These are phyloP conservation scores for Aldrovandia affinis DNA, from an alignment of 2,797 vertebrate species.

Conservation along the genomic window DNA sequence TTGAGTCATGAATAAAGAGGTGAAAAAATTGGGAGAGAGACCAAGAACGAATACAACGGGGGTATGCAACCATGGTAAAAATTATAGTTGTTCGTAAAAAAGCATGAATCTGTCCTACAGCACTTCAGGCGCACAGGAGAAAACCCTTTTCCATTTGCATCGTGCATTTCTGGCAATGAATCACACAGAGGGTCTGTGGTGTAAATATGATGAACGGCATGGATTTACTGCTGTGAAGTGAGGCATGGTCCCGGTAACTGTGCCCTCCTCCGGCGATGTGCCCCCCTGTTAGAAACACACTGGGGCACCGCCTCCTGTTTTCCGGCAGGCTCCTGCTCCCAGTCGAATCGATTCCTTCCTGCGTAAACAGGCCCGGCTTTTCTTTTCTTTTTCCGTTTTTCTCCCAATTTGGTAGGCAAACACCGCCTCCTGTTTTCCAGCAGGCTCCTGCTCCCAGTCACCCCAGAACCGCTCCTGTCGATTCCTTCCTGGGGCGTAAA, in stretches of 20 bases:
- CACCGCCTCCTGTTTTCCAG: too few species aligned
- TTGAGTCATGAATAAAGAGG: neutral
- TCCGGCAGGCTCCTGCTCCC: neutral
- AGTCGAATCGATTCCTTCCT: neutral
- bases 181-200: constrained; percentile 9
- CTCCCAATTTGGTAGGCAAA: too few species aligned
- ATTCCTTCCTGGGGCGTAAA: too few species aligned
- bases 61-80: neutral
- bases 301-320: neutral
- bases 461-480: too few species aligned
- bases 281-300: neutral
- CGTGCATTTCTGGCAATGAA: neutral
- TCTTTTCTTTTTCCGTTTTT: too few species aligned
- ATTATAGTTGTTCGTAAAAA: constrained; percentile 7
- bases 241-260: constrained; percentile 5
- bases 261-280: neutral
- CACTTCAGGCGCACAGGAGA: constrained; percentile 5
- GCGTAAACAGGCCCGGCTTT: neutral
- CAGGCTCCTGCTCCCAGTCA: too few species aligned
- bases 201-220: constrained; percentile 17
- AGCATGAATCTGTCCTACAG: constrained; percentile 8
- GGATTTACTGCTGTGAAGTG: neutral
- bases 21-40: neutral
- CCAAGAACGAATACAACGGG: neutral
- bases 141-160: constrained; percentile 14